Percentiles rank a stretch among this genome's conserved stretches.
These are phyloP conservation scores for Stegana nigrithorax DNA, from an alignment of 2,888 invertebrate genomes.

Conservation along the genomic window DNA sequence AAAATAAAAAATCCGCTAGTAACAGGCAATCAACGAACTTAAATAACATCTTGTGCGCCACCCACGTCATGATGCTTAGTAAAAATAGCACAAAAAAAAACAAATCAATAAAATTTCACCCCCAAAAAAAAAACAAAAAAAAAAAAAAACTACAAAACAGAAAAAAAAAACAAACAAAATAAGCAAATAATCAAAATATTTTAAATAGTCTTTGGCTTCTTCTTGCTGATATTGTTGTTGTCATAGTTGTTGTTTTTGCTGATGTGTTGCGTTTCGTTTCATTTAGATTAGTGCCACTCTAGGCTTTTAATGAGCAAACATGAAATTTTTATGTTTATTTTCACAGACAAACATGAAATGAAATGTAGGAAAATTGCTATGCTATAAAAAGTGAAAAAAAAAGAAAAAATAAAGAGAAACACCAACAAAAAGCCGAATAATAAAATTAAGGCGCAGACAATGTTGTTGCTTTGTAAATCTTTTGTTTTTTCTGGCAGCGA, in stretches of 20 bases:
- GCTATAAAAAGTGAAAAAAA: background rate
- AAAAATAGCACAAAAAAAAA: background rate
- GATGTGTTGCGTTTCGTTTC: background rate
- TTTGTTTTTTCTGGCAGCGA: too few species aligned
- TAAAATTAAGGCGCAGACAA: background rate
- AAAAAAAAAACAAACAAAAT: conserved; percentile 19
- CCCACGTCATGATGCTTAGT: background rate
- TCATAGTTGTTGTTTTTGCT: background rate
- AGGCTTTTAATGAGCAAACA: conserved; percentile 16
- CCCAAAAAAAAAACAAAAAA: background rate
- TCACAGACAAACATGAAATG: conserved; percentile 7
- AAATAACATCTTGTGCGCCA: background rate
- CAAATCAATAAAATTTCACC: background rate
- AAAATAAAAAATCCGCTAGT: too few species aligned
- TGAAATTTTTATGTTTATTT: conserved; percentile 16
- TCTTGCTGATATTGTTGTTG: background rate
- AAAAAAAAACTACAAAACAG: conserved; percentile 4
- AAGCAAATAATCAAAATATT: conserved; percentile 55
- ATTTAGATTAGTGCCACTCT: background rate
- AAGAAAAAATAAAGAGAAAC: background rate
- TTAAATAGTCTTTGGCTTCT: conserved; percentile 43
- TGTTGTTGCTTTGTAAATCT: too few species aligned
- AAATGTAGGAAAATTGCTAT: too few species aligned
- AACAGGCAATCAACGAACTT: too few species aligned
- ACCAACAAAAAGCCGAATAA: background rate